A percentile compares a stretch with the other conserved stretches of the same genome.
phyloP scores from a whole-genome alignment of 2,888 invertebrate species.

The Steinernema carpocapsae region DNA sequence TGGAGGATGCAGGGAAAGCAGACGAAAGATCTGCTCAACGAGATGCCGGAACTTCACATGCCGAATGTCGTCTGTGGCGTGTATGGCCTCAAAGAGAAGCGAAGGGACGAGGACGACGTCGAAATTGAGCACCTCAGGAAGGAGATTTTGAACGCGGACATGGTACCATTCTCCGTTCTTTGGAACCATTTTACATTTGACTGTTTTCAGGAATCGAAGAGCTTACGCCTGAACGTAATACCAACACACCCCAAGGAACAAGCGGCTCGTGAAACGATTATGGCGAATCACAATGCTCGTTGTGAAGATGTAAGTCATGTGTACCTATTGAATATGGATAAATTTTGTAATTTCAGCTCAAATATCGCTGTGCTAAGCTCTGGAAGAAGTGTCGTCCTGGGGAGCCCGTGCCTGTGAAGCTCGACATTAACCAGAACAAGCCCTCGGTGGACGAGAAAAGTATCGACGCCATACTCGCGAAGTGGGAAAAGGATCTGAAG shows the following conservation, averaged over 20 bases:
- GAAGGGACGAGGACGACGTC: conserved; percentile 26
- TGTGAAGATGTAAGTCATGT: conserved; percentile 38
- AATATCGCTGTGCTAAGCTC: conserved; percentile 52
- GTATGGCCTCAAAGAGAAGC: conserved; percentile 19
- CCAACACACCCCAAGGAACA: conserved; percentile 35
- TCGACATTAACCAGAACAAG: too few species aligned
- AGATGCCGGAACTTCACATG: conserved; percentile 34
- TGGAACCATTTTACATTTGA: background rate
- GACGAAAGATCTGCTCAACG: conserved; percentile 34
- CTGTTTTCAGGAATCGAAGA: conserved; percentile 36
- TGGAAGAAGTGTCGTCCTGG: conserved; percentile 52
- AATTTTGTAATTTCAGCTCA: conserved; percentile 46
- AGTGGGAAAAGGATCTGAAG: conserved; percentile 8
- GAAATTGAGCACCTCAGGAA: conserved; percentile 44
- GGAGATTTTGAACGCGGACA: conserved; percentile 41
- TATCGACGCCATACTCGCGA: background rate
- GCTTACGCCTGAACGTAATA: conserved; percentile 18
- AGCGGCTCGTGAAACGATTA: conserved; percentile 8
- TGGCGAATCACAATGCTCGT: conserved; percentile 38
- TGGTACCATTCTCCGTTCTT: conserved; percentile 4
- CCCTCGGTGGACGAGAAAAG: background rate
- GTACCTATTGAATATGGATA: too few species aligned
- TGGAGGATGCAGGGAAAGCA: background rate
- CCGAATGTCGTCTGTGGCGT: conserved; percentile 37
- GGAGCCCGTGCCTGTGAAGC: conserved; percentile 43